Base-by-base conservation (phyloP, 2,797 vertebrate genomes). In the Melanotaenia pygmaea region DNA sequence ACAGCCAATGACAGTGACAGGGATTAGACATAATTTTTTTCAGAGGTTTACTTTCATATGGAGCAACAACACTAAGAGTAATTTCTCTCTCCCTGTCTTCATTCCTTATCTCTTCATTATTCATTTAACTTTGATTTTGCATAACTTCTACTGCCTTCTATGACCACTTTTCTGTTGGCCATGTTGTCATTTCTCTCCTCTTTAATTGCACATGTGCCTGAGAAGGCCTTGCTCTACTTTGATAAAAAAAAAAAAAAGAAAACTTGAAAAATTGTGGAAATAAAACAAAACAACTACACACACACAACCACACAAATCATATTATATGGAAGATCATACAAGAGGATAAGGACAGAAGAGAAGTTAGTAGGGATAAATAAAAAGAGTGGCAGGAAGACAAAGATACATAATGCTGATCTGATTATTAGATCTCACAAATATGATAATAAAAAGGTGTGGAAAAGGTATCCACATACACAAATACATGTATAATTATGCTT, bases 1-100 rank as follows among this genome's bases (percentile, higher is more conserved):
- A 50, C 38, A 65, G 76, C 11, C 13, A 62, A 76, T 76, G 84
- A 79, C 76, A 83, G 76, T 77, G 77, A 84, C 74, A 56, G 77
- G 57, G 69, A 80, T 71, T 37, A 75, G 60, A 81, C 30, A 34
- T 53, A 34, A 16, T 70, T 70, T 73, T 51, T 60, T 69, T 22
- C 67, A 67, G 67, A 64, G 74, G 70, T 79, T 73, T 53, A 74
- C 71, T 80, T 88, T 82, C 59, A 58, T 12, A 12, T 32, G 56
- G 76, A 58, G 53, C 53, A 69, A 72, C 72, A 78, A 71, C 62
- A 59, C 54, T 14, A 35, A 56, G 61, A 81, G 62, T 67, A 53
- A 30, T 65, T 68, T 67, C 68, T 82, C 63, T 70, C 53, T 54
- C 37, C 32, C 18, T 14, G 24, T 43, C 67, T 72, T 75, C 24